A percentile compares a stretch with the other conserved stretches of the same genome.
Conservation (phyloP, 2,888 invertebrate species). For the Drosophila gaucha region DNA sequence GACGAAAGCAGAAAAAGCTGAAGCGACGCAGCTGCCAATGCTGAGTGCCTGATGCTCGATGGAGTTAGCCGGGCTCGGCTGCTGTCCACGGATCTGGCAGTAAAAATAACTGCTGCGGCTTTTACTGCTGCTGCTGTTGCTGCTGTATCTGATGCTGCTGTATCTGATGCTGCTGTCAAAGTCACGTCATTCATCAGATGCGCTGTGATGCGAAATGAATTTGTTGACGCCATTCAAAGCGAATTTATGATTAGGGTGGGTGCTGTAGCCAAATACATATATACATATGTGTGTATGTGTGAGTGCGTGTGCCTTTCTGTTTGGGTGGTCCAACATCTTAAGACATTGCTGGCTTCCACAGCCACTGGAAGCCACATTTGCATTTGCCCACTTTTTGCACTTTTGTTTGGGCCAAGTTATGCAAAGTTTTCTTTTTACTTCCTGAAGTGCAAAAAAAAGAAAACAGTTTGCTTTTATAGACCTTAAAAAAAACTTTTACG, state of each 20-base stretch:
- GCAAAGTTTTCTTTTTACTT: conserved; percentile 12
- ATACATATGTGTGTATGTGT: not conserved
- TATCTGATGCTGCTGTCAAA: conserved; percentile 44
- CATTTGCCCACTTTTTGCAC: conserved; percentile 32
- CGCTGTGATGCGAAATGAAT: conserved; percentile 69
- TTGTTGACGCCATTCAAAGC: conserved; percentile 66
- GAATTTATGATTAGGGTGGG: conserved; percentile 41
- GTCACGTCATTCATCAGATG: conserved; percentile 73
- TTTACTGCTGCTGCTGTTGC: conserved; percentile 13
- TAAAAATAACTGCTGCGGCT: not conserved
- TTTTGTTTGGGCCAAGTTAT: conserved; percentile 18
- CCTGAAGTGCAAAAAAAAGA: not conserved
- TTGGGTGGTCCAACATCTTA: conserved; percentile 41
- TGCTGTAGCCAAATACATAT: not conserved
- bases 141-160: conserved; percentile 14
- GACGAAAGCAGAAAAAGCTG: conserved; percentile 45
- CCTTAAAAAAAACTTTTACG: conserved; percentile 5
- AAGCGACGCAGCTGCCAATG: conserved; percentile 37
- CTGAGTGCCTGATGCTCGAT: conserved; percentile 60
- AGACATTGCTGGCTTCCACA: conserved; percentile 4
- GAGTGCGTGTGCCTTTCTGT: conserved; percentile 1
- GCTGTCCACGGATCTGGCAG: conserved; percentile 22
- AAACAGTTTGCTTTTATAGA: not conserved
- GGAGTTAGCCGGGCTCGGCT: conserved; percentile 15
- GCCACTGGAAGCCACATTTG: conserved; percentile 29